phyloP scores from a whole-genome alignment of 2,888 invertebrate genomes.

The Torymus tubicola region DNA sequence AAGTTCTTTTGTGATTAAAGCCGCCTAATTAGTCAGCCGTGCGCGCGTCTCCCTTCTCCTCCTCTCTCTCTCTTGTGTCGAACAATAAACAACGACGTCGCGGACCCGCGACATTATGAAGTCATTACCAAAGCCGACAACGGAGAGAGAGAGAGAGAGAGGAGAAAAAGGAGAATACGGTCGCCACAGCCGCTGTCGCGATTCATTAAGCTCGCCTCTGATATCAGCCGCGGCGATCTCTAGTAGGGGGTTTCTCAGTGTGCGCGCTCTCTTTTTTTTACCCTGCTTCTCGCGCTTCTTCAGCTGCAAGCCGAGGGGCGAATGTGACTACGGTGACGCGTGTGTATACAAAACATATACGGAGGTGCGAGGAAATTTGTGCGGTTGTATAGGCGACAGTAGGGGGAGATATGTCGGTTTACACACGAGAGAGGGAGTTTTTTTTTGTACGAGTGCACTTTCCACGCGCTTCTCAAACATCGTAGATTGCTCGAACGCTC shows the following conservation, averaged over 20 bases:
- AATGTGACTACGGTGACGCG: no score
- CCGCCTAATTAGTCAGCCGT: conserved; percentile 51
- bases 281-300: no score
- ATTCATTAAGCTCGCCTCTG: conserved; percentile 29
- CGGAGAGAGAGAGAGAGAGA: conserved; percentile 4
- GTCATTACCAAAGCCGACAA: conserved; percentile 40
- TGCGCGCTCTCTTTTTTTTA: no score
- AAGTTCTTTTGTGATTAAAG: conserved; percentile 53
- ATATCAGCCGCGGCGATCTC: conserved; percentile 6
- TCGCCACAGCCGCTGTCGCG: background rate
- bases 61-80: background rate
- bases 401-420: no score
- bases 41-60: background rate
- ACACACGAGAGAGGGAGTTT: no score
- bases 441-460: no score
- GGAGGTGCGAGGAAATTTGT: no score
- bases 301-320: no score
- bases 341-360: no score
- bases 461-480: no score
- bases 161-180: background rate
- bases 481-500: no score
- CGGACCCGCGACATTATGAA: conserved; percentile 30
- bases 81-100: conserved; percentile 1
- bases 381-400: no score
- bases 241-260: background rate